Conservation (phyloP, 92 coral and sea anemone species). For the Epizoanthus fatuus region DNA sequence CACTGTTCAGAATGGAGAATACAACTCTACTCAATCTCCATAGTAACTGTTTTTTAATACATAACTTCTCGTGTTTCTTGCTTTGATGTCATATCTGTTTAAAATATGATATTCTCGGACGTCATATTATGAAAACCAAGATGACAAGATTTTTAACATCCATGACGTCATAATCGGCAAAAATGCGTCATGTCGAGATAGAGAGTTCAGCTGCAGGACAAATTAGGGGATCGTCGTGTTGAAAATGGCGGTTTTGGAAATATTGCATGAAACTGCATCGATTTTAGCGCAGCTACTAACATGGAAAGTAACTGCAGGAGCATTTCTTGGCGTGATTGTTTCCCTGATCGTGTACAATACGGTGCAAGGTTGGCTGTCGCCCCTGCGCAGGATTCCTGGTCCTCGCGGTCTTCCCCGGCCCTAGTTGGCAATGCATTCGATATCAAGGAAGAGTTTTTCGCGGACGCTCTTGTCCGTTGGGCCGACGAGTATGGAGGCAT, state of each 20-base stretch:
- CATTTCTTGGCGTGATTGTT: background rate
- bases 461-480: slow-evolving; percentile 20
- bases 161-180: no score
- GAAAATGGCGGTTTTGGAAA: slow-evolving; percentile 17
- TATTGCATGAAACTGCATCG: background rate
- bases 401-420: slow-evolving; percentile 8
- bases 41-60: no score
- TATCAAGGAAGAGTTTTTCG: slow-evolving; percentile 21
- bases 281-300: background rate
- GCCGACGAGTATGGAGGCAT: slow-evolving; percentile 25
- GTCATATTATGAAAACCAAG: no score
- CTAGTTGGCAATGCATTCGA: slow-evolving; percentile 13
- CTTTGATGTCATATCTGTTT: no score
- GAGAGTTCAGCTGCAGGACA: no score
- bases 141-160: no score
- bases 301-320: background rate
- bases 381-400: background rate
- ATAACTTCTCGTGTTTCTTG: no score
- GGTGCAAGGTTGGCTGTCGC: background rate
- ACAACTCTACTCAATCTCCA: no score
- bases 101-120: no score
- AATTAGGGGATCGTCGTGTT: background rate
- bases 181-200: no score
- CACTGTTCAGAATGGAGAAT: no score
- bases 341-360: background rate